Percentiles rank a stretch among this genome's conserved stretches.
phyloP scores from a whole-genome alignment of 2,797 vertebrate genomes.

The Alosa sapidissima region DNA sequence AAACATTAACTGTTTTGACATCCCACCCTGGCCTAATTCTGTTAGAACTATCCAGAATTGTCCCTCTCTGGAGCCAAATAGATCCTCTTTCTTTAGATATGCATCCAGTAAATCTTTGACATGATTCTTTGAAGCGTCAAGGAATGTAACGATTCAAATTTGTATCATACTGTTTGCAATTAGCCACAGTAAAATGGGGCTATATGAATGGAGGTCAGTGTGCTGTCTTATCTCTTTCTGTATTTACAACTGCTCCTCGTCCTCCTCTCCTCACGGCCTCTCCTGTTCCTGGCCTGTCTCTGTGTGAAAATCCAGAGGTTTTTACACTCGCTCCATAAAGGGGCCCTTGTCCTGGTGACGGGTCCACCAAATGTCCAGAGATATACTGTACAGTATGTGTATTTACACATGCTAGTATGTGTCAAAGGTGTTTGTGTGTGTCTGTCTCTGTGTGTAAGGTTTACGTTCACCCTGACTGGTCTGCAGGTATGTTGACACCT shows the following conservation, averaged over 20 bases:
- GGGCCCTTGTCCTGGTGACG: conserved; percentile 21
- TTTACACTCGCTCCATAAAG: conserved; percentile 15
- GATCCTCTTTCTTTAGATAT: background rate
- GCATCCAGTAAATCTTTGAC: background rate
- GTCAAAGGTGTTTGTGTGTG: conserved; percentile 31
- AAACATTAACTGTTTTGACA: background rate
- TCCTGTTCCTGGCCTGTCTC: background rate
- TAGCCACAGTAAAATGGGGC: background rate
- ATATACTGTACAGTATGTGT: background rate
- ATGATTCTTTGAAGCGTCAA: background rate
- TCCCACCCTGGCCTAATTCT: background rate
- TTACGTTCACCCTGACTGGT: conserved; percentile 9
- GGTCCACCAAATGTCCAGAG: background rate
- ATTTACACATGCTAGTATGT: conserved; percentile 23
- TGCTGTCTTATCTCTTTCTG: conserved; percentile 24
- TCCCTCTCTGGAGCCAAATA: background rate
- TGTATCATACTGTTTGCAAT: background rate
- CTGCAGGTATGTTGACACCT: background rate
- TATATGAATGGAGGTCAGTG: conserved; percentile 13
- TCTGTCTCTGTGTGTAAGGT: background rate
- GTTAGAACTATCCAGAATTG: background rate
- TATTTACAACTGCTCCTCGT: conserved; percentile 37
- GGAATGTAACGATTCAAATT: conserved; percentile 2
- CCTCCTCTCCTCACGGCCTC: conserved; percentile 23
- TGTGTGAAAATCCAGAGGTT: background rate